These are phyloP conservation scores for Tympanuchus pallidicinctus DNA, from an alignment of 2,113 vertebrate genomes.

Conservation along the genomic window DNA sequence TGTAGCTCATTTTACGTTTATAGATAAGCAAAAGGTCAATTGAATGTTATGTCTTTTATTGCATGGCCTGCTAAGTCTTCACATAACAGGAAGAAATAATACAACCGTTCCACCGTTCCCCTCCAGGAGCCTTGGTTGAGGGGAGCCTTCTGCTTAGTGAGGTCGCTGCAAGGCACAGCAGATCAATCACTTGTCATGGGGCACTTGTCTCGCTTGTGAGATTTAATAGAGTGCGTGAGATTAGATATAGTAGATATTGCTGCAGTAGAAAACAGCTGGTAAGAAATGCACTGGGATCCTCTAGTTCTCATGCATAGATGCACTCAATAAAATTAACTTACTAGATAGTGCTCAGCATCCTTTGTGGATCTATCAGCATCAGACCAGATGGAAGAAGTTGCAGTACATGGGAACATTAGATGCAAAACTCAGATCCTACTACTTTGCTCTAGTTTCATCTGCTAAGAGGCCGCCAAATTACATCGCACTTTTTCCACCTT, in stretches of 20 bases:
- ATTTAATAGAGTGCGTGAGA: constrained; percentile 48
- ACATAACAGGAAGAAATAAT: neutral
- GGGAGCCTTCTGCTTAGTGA: constrained; percentile 30
- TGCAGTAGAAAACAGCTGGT: neutral
- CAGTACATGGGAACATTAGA: rapidly evolving
- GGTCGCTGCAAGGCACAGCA: neutral
- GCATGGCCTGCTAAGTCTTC: neutral
- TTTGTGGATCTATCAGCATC: neutral
- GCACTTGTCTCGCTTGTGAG: constrained; percentile 36
- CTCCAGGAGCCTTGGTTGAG: neutral
- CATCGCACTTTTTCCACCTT: neutral
- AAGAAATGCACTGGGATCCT: rapidly evolving
- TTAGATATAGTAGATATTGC: neutral
- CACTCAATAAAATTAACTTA: neutral
- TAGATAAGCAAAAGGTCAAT: constrained; percentile 84
- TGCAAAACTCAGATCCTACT: neutral
- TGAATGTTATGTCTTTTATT: constrained; percentile 77
- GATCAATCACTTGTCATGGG: constrained; percentile 29
- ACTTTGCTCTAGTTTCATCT: neutral
- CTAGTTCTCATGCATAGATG: rapidly evolving
- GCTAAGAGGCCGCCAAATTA: neutral
- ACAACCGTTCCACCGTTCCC: neutral
- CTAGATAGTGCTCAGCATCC: neutral
- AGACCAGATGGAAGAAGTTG: neutral
- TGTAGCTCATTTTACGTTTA: constrained; percentile 77